phyloP scores from a whole-genome alignment of 2,113 vertebrate species.

The Symphodus melops region DNA sequence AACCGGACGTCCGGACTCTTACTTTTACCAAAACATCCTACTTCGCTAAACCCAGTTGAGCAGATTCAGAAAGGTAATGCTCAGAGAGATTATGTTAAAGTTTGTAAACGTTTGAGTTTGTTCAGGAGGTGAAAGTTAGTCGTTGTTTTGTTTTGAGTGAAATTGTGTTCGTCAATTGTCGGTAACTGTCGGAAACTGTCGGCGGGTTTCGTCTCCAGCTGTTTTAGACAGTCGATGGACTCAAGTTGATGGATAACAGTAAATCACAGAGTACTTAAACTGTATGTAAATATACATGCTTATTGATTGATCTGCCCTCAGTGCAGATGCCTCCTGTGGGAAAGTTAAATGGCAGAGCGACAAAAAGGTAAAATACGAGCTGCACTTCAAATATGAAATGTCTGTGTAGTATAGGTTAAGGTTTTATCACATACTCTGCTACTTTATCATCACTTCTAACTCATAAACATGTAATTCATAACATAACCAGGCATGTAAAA shows the following conservation, averaged over 20 bases:
- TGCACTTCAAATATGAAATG: not conserved
- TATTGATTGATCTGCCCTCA: not conserved
- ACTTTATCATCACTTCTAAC: not conserved
- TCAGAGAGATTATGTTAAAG: accelerated
- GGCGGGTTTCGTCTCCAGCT: not conserved
- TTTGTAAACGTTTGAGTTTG: not conserved
- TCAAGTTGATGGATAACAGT: not conserved
- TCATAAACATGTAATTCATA: too few species aligned
- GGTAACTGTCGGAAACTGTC: not conserved
- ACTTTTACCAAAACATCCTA: conserved; percentile 6
- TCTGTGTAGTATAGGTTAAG: too few species aligned
- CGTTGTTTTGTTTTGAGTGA: not conserved
- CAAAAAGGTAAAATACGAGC: conserved; percentile 57
- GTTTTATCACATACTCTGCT: too few species aligned
- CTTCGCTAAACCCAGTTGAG: too few species aligned
- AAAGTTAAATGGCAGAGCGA: conserved; percentile 41
- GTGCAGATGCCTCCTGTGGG: conserved; percentile 65
- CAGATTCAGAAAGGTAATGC: accelerated
- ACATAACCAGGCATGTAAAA: too few species aligned
- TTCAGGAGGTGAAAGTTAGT: not conserved
- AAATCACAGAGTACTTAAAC: not conserved
- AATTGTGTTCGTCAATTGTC: not conserved
- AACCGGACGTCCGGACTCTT: conserved; percentile 52
- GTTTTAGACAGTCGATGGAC: not conserved
- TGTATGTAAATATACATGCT: not conserved